phyloP scores from a whole-genome alignment of 2,888 invertebrate genomes.

The Nephrotoma guestfalica region DNA sequence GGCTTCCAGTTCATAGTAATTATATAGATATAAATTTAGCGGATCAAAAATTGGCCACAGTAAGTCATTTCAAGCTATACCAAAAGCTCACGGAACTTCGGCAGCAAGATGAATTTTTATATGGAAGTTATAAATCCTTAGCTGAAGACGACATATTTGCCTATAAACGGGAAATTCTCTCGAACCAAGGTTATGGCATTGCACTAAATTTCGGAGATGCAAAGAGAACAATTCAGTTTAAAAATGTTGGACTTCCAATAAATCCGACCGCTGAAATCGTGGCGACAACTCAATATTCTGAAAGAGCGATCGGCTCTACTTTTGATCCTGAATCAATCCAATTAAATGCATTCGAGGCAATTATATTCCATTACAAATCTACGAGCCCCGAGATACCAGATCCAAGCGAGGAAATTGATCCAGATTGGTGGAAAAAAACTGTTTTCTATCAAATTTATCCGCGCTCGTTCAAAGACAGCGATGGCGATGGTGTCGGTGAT shows the following conservation, averaged over 20 bases:
- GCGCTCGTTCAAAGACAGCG: constrained; percentile 62
- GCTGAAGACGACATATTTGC: constrained; percentile 41
- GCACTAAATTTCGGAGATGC: not conserved
- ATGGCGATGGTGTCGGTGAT: constrained; percentile 59
- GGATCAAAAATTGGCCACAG: constrained; percentile 30
- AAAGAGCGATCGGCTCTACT: not conserved
- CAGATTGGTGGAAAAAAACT: constrained; percentile 30
- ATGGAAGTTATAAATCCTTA: constrained; percentile 40
- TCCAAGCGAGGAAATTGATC: constrained; percentile 38
- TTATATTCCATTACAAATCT: not conserved
- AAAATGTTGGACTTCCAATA: not conserved
- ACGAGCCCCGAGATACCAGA: not conserved
- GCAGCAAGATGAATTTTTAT: constrained; percentile 34
- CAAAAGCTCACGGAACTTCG: constrained; percentile 39
- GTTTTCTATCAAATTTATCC: constrained; percentile 67
- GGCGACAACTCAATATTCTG: not conserved
- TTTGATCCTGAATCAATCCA: not conserved
- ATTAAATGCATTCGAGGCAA: not conserved
- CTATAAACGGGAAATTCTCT: constrained; percentile 35
- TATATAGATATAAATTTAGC: constrained; percentile 43
- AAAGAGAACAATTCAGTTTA: not conserved
- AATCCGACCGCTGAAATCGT: not conserved
- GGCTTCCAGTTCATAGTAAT: constrained; percentile 53
- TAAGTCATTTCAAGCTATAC: constrained; percentile 49
- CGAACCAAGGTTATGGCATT: not conserved